phyloP scores from a whole-genome alignment of 2,113 vertebrate genomes.

The Scophthalmus maximus region DNA sequence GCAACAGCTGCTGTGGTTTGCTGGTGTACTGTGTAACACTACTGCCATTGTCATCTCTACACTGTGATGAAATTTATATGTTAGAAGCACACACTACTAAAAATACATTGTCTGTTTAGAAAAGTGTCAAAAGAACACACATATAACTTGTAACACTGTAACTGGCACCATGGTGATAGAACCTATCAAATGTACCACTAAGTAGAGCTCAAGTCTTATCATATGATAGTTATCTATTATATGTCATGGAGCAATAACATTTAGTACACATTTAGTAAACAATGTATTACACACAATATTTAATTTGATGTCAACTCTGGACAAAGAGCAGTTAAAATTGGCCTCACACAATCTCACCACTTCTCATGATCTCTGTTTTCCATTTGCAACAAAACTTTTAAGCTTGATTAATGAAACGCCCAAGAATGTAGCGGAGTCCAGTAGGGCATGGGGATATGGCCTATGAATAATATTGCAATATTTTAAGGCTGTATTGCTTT shows the following conservation, averaged over 20 bases:
- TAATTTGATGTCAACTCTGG: background rate
- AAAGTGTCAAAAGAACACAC: background rate
- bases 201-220: background rate
- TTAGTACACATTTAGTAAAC: background rate
- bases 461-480: background rate
- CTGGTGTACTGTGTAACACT: conserved; percentile 17
- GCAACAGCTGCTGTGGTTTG: conserved; percentile 52
- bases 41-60: background rate
- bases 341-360: too few species aligned
- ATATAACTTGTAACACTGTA: background rate
- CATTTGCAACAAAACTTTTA: too few species aligned
- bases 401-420: too few species aligned
- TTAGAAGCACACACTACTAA: background rate
- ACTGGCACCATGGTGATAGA: background rate
- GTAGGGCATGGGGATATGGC: background rate
- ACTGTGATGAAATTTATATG: background rate
- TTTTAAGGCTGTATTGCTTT: background rate
- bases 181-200: background rate
- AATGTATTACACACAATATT: background rate
- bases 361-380: too few species aligned
- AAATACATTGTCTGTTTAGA: background rate
- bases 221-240: background rate
- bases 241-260: background rate
- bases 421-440: background rate
- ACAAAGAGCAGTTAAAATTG: background rate